Evolutionary conservation across 2,797 vertebrate genomes (phyloP), one percentile per base, ranked within the genome.

Genomic region (Serranus cabrilla): DNA sequence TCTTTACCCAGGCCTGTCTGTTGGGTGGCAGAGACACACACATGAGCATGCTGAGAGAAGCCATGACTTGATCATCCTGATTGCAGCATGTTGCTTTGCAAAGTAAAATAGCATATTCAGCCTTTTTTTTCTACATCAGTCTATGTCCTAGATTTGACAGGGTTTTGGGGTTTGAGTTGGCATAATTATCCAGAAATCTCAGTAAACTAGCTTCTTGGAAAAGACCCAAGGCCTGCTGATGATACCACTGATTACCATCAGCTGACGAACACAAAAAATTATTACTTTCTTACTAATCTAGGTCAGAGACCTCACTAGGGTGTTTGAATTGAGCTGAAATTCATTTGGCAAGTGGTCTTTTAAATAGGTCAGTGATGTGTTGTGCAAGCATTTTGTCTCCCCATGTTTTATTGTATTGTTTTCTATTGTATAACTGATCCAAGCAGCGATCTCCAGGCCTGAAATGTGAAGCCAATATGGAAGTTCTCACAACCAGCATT

Each of bases 1-100:
- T n/a, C 40, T 87, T 68, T 61, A 74, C 31, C 68, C 55, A 42
- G 52, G 71, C 66, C 40, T 75, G 37, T 72, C 85, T 78, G n/a
- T 58, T 58, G 62, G 50, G 17, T 69, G 59, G 34, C 23, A 49
- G 31, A 57, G 2, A 20, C 10, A 68, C 20, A 46, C 57, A 62
- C 34, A 52, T 12, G 2, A 20, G 4, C 49, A 51, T 34, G 11
- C 23, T 52, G 31, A 57, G 11, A 39, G n/a, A 0, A 34, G n/a
- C 45, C 7, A 8, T 66, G 49, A 64, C 27, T 61, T 31, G 31
- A 2, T 74, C n/a, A 34, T 45, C 17, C 4, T 45, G 47, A 61
- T 34, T 58, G n/a, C 16, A 47, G 11, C 2, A 1, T 43, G 27
- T 60, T n/a, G 4, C 45, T 63, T 20, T 9, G 40, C 20, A 13